Conservation (phyloP, 2,797 vertebrate species). For the Ptychobarbus kaznakovi region DNA sequence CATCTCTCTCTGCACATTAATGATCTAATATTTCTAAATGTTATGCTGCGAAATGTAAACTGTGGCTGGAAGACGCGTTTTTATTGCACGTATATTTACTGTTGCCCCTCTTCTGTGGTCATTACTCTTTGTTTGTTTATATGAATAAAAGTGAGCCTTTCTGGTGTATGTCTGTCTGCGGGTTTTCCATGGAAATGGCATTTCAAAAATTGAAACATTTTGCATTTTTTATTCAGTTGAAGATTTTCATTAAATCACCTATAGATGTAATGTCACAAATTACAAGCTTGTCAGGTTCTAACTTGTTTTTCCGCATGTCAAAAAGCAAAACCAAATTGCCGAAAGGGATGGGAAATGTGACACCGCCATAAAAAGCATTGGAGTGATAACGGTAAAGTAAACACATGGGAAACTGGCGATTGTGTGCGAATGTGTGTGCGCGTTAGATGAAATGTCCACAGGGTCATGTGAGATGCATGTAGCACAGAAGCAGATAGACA, state of each 20-base stretch:
- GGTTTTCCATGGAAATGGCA: conserved; percentile 26
- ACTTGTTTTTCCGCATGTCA: background rate
- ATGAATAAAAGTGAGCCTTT: conserved; percentile 2
- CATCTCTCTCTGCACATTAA: conserved; percentile 47
- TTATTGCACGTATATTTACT: conserved; percentile 35
- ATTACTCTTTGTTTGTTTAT: conserved; percentile 44
- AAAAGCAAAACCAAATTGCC: conserved; percentile 7
- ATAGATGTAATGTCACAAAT: conserved; percentile 14
- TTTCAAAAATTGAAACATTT: conserved; percentile 10
- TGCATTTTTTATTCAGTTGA: conserved; percentile 3
- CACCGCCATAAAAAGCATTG: conserved; percentile 4
- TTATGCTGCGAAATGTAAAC: conserved; percentile 39
- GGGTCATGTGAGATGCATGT: conserved; percentile 37
- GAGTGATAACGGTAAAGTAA: conserved; percentile 1
- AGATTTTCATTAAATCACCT: conserved; percentile 30
- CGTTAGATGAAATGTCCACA: conserved; percentile 36
- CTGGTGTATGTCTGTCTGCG: conserved; percentile 16
- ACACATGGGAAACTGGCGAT: conserved; percentile 18
- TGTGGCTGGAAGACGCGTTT: conserved; percentile 49
- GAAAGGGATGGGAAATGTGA: background rate
- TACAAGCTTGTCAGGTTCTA: conserved; percentile 16
- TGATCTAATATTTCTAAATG: conserved; percentile 46
- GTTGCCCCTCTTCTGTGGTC: conserved; percentile 20
- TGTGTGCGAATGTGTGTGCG: conserved; percentile 1
- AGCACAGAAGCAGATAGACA: conserved; percentile 34